phyloP scores from a whole-genome alignment of 2,797 vertebrate species.

The Pogoniulus pusillus region DNA sequence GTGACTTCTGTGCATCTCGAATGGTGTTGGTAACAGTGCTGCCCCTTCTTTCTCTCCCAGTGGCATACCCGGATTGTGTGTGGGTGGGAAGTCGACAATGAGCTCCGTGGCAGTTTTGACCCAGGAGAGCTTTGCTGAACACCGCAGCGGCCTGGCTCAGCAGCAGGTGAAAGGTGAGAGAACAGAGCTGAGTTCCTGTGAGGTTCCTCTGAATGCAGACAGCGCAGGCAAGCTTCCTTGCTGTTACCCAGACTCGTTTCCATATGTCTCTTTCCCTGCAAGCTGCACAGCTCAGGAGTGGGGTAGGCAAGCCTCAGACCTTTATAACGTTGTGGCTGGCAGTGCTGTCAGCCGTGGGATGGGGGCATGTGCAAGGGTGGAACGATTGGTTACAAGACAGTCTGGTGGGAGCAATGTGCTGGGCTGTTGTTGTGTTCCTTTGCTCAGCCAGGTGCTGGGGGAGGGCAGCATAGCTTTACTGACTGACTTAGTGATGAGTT shows the following conservation, averaged over 20 bases:
- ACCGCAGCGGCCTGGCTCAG: slow-evolving; percentile 93
- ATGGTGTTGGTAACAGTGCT: background rate
- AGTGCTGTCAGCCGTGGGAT: background rate
- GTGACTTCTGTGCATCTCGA: background rate
- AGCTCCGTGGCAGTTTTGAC: slow-evolving; percentile 99
- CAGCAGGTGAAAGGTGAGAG: slow-evolving; percentile 87
- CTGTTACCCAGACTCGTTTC: background rate
- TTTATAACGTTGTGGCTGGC: background rate
- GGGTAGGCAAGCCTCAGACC: background rate
- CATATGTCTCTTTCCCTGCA: background rate
- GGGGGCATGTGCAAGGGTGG: background rate
- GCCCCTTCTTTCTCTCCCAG: slow-evolving; percentile 65
- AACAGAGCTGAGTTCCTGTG: background rate
- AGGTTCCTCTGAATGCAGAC: background rate
- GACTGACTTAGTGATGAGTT: background rate
- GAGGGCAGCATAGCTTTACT: background rate
- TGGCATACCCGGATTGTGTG: slow-evolving; percentile 96
- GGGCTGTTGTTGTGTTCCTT: background rate
- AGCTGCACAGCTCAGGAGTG: background rate
- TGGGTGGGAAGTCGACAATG: slow-evolving; percentile 95
- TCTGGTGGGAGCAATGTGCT: background rate
- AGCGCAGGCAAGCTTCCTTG: background rate
- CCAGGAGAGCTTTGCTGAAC: slow-evolving; percentile 99
- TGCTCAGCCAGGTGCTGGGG: background rate
- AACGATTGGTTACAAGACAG: background rate